Percentiles rank a stretch among this genome's conserved stretches.
These are phyloP conservation scores for Dryobota labecula DNA, from an alignment of 2,888 invertebrate species.

Conservation along the genomic window DNA sequence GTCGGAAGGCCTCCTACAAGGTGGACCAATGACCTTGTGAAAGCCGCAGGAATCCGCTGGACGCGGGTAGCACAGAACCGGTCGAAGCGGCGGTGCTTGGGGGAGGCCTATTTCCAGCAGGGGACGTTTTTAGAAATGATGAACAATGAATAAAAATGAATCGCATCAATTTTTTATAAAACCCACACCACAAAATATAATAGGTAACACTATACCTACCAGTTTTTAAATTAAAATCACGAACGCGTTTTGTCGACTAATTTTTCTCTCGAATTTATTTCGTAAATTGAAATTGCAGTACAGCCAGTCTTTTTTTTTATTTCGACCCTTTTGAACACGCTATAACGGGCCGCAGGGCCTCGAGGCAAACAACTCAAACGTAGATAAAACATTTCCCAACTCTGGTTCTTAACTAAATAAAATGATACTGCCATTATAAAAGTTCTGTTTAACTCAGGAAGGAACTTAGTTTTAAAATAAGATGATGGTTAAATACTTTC, in stretches of 20 bases:
- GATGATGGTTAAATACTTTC: slow-evolving; percentile 36
- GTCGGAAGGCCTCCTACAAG: too few species aligned
- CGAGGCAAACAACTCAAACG: slow-evolving; percentile 53
- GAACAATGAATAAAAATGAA: too few species aligned
- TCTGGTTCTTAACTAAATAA: slow-evolving; percentile 54
- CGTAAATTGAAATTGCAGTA: slow-evolving; percentile 32
- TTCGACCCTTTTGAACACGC: slow-evolving; percentile 44
- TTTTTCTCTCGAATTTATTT: slow-evolving; percentile 35
- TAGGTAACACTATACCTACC: neutral
- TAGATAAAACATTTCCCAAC: slow-evolving; percentile 59
- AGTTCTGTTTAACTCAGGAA: slow-evolving; percentile 36
- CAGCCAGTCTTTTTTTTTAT: slow-evolving; percentile 34
- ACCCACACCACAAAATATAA: neutral
- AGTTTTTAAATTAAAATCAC: slow-evolving; percentile 39
- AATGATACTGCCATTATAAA: slow-evolving; percentile 43
- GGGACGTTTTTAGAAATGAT: too few species aligned
- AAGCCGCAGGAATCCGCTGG: too few species aligned
- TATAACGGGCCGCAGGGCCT: slow-evolving; percentile 34
- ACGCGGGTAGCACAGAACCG: too few species aligned
- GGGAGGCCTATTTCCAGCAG: too few species aligned
- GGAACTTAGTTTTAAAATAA: slow-evolving; percentile 47
- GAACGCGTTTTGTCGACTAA: slow-evolving; percentile 34
- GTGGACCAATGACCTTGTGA: too few species aligned
- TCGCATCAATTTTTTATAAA: too few species aligned
- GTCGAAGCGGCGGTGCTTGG: too few species aligned